Evolutionary conservation across 2,888 invertebrate genomes (phyloP).

Genomic region (Siphonodentalium dalli): DNA sequence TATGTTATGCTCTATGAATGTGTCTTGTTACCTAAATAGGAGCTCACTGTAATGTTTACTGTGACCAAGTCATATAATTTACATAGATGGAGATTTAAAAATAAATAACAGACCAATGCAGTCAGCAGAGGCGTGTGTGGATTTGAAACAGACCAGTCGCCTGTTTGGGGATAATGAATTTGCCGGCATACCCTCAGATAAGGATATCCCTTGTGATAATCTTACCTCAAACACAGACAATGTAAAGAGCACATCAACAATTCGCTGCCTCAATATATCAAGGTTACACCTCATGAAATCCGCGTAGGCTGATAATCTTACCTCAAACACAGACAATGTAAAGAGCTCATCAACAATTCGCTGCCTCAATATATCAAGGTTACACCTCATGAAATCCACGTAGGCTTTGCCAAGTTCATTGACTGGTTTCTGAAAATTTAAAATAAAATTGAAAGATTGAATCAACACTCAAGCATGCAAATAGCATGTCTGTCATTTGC

Average conservation of each 20-base stretch:
- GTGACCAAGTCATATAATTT: too few relatives aligned
- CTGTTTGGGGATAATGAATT: too few relatives aligned
- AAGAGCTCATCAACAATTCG: constrained; percentile 89
- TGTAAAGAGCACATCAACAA: constrained; percentile 85
- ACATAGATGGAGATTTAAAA: too few relatives aligned
- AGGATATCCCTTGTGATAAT: not conserved
- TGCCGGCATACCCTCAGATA: too few relatives aligned
- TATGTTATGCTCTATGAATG: too few relatives aligned
- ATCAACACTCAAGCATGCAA: not conserved
- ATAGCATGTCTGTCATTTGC: too few relatives aligned
- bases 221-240: constrained; percentile 78
- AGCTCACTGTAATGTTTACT: too few relatives aligned
- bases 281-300: constrained; percentile 97
- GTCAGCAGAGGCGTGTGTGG: too few relatives aligned
- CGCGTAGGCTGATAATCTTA: constrained; percentile 71
- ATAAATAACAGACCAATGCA: too few relatives aligned
- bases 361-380: constrained; percentile 96
- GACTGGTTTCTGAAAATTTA: constrained; percentile 68
- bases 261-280: constrained; percentile 97
- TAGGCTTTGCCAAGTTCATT: constrained; percentile 98
- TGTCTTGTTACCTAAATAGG: too few relatives aligned
- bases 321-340: constrained; percentile 83
- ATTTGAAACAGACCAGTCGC: too few relatives aligned
- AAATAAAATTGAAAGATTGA: too few relatives aligned
- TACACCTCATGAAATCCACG: constrained; percentile 95